Evolutionary conservation across 2,113 vertebrate genomes (phyloP), one percentile per base, ranked within the genome.

Genomic region (Clinocottus analis): DNA sequence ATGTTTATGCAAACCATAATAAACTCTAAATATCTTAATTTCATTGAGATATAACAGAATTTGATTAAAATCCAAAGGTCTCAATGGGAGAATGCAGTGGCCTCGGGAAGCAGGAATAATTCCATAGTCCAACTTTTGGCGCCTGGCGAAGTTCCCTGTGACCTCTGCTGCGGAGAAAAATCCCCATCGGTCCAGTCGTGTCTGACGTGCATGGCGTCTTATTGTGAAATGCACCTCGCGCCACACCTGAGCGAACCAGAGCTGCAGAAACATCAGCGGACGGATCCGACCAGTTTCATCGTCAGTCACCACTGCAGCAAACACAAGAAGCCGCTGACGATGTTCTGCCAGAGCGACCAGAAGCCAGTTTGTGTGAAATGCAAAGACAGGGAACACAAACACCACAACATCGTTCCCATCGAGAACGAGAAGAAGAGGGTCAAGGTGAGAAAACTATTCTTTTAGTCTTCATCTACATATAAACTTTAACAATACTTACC

Each of bases 261-360:
- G 4, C 95, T 97, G 89, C 93, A 94, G 1, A 93, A 92, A 51
- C 97, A 97, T 89, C 93, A 92, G 87, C 94, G 97, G 13, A 92
- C 94, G 0, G 95, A 96, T 23, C 96, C 96, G 79, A 95, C 95
- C 82, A 87, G 91, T 93, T 96, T 74, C 92, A 93, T 56, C 94
- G 90, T 53, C 93, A 94, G 60, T 92, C 95, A 89, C 49, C 63
- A 73, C 17, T 97, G 97, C 65, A 93, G 92, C 0, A 83, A 94
- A 53, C 97, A 97, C 0, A 92, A 93, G 77, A 94, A 94, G 92
- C 95, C 94, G 3, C 96, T 96, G 94, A 95, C 96, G 76, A 95
- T 95, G 77, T 97, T 96, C 93, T 97, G 96, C 86, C 94, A 94
- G 92, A 94, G 88, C 0, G 96, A 97, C 88, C 94, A 96, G 85